Evolutionary conservation across 2,888 invertebrate species (phyloP).

Genomic region (Acanthoscelides obtectus): DNA sequence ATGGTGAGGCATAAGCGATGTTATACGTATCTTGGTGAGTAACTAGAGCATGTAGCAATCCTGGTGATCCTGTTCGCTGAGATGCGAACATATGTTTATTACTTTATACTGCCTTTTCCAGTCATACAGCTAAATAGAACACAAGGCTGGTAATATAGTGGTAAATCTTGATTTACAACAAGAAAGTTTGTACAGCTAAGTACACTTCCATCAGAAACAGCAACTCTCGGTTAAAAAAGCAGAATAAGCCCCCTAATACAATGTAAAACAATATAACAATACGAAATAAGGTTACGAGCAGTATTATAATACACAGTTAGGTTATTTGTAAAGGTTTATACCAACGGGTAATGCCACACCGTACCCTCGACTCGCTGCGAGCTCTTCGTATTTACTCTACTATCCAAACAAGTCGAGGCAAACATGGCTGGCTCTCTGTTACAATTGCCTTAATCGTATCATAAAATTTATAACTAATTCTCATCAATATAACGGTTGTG

Average conservation of each 20-base stretch:
- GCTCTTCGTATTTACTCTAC: constrained; percentile 24
- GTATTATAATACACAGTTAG: constrained; percentile 21
- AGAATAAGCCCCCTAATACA: background rate
- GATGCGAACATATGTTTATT: no score
- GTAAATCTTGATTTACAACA: background rate
- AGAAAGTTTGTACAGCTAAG: background rate
- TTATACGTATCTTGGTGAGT: no score
- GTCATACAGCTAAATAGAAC: background rate
- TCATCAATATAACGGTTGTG: constrained; percentile 16
- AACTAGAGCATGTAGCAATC: no score
- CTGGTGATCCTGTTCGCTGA: no score
- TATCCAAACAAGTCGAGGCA: constrained; percentile 23
- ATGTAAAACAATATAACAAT: constrained; percentile 20
- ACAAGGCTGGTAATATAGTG: background rate
- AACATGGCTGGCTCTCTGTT: constrained; percentile 18
- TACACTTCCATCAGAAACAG: background rate
- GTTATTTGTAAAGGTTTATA: constrained; percentile 14
- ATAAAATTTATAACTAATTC: constrained; percentile 23
- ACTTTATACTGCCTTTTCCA: no score
- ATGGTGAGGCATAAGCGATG: no score
- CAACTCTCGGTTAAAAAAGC: background rate
- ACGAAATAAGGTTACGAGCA: constrained; percentile 20
- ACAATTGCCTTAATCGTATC: constrained; percentile 22
- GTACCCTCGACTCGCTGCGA: constrained; percentile 22
- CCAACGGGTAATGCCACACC: constrained; percentile 5